Base-by-base conservation (phyloP, 2,888 invertebrate genomes). In the Mechanitis mazaeus region DNA sequence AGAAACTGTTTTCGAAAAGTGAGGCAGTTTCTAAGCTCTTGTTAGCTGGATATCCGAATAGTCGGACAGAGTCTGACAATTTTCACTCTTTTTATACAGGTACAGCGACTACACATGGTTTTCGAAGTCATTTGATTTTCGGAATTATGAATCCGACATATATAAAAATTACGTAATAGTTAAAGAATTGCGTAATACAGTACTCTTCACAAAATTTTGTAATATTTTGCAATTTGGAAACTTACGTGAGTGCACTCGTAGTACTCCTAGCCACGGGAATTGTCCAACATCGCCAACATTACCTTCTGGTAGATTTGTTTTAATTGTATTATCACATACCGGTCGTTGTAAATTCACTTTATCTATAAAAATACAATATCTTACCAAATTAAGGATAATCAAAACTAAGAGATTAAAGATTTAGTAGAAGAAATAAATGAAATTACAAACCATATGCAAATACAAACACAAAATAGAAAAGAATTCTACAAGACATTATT, bases 261-360 rank as follows among this genome's bases (percentile, higher is more conserved):
- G 64, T 0, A 84, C 69, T 2, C 84, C 85, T 0, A 84, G 72
- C 85, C 85, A 85, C 0, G 80, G 77, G 50, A 81, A 78, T 1
- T 54, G 57, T 0, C 62, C 65, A 1, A 65, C 68, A 54, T 80
- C 74, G 0, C 75, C 73, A 4, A 72, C 50, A 54, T 72, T 70
- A 0, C 75, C 75, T 59, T 73, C 74, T 9, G 31, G 45, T 20
- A 60, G 47, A 55, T 56, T 33, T 31, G 59, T 33, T 55, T 55
- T 42, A 20, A n/a, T 59, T 3, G 56, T 45, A 5, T 33, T 20
- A 20, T 65, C 61, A 31, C 65, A 65, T 42, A 6, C 12, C 6
- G 31, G 28, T 20, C 42, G 28, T n/a, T 59, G 56, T 46, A 31
- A 33, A 31, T 9, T 50, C 4, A 59, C 35, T 60, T 33, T 58